Conservation (phyloP, 2,888 invertebrate species). For the Junonia oenone region DNA sequence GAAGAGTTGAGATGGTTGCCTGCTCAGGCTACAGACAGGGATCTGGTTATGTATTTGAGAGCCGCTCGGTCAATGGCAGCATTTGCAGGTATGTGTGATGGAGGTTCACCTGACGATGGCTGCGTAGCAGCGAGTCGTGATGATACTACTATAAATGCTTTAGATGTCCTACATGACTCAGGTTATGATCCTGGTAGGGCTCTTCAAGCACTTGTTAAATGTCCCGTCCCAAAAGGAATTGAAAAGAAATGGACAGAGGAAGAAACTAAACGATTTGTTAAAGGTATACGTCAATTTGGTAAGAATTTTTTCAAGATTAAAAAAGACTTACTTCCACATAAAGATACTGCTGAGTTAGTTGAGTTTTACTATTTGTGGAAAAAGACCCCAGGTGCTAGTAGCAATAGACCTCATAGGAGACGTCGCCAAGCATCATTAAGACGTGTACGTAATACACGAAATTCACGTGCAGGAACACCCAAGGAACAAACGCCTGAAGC, state of each 20-base stretch:
- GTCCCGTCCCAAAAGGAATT: constrained; percentile 97
- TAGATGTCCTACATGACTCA: constrained; percentile 96
- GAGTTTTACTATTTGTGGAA: constrained; percentile 99
- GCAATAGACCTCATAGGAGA: constrained; percentile 95
- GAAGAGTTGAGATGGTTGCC: constrained; percentile 98
- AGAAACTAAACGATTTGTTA: constrained; percentile 98
- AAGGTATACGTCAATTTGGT: constrained; percentile 98
- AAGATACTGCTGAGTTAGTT: constrained; percentile 97
- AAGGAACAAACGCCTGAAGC: constrained; percentile 85
- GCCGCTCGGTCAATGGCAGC: constrained; percentile 99
- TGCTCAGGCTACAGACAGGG: constrained; percentile 94
- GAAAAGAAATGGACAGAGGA: constrained; percentile 99
- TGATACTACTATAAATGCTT: constrained; percentile 97
- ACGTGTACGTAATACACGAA: constrained; percentile 92
- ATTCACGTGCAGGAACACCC: constrained; percentile 89
- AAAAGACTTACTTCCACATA: constrained; percentile 96
- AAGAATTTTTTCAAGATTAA: constrained; percentile 99
- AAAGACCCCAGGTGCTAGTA: constrained; percentile 98
- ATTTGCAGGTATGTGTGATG: constrained; percentile 99
- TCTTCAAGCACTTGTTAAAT: constrained; percentile 96
- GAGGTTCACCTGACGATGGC: constrained; percentile 97
- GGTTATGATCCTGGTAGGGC: constrained; percentile 98
- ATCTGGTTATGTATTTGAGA: constrained; percentile 97
- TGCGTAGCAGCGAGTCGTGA: constrained; percentile 97
- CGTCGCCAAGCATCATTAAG: constrained; percentile 92